phyloP scores from a whole-genome alignment of 2,113 vertebrate genomes.

The Xerus inauris region DNA sequence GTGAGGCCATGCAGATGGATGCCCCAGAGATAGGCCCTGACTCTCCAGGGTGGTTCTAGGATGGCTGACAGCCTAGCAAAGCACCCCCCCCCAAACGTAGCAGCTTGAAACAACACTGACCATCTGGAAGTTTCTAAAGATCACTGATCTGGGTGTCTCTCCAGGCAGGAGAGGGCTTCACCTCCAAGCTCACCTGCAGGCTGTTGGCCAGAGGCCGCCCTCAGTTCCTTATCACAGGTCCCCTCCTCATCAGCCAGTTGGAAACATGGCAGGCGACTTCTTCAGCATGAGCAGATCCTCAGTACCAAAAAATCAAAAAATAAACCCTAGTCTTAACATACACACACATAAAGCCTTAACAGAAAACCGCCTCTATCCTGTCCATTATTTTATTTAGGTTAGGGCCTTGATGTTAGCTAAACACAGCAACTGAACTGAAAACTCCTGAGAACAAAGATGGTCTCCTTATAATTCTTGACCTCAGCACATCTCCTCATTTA shows the following conservation, averaged over 20 bases:
- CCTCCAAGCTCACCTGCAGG: no score
- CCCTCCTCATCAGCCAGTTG: not conserved
- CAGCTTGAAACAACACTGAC: not conserved
- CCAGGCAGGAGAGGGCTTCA: no score
- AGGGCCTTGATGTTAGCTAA: not conserved
- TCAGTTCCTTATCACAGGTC: not conserved
- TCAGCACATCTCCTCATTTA: not conserved
- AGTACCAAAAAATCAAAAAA: no score
- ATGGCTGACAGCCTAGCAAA: not conserved
- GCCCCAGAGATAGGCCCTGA: not conserved
- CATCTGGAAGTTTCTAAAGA: not conserved
- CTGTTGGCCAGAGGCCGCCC: not conserved
- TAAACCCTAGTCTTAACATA: no score
- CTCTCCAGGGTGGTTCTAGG: not conserved
- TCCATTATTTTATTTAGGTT: not conserved
- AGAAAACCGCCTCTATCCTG: not conserved
- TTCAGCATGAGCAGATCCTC: not conserved
- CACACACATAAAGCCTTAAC: not conserved
- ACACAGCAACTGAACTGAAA: not conserved
- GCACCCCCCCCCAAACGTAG: not conserved
- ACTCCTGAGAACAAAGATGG: not conserved
- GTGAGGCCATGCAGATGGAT: not conserved
- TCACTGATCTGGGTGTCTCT: not conserved
- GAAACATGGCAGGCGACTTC: not conserved
- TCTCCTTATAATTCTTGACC: not conserved